These are phyloP conservation scores for Diplodus sargus DNA, from an alignment of 2,797 vertebrate species.

Conservation along the genomic window DNA sequence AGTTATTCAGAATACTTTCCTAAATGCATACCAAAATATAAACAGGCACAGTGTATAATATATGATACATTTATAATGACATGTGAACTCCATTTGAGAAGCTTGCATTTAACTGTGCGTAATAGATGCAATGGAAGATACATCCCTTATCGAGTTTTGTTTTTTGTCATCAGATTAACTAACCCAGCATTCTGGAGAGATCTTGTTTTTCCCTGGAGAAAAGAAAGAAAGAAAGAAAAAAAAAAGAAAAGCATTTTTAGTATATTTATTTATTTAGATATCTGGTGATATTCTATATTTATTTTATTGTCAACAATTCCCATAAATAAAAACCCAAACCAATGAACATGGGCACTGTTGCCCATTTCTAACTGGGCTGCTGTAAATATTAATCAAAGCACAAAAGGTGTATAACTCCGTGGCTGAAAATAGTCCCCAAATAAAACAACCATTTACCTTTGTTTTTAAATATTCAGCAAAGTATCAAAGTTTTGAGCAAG, in stretches of 20 bases:
- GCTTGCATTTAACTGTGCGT: conserved; percentile 15
- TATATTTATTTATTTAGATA: too few species aligned
- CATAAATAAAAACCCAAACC: background rate
- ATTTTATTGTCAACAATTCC: background rate
- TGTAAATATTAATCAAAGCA: background rate
- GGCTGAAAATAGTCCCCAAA: background rate
- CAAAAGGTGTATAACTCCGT: background rate
- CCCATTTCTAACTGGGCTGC: background rate
- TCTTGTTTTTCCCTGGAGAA: conserved; percentile 69
- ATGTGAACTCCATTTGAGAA: conserved; percentile 39
- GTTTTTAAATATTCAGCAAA: background rate
- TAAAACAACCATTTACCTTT: background rate
- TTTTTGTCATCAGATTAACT: conserved; percentile 21
- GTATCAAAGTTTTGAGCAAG: too few species aligned
- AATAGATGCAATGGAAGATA: conserved; percentile 13
- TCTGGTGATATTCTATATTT: background rate
- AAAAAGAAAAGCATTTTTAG: too few species aligned
- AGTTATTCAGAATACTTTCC: conserved; percentile 28
- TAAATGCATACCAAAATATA: conserved; percentile 35
- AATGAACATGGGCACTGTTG: too few species aligned
- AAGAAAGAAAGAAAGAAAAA: conserved; percentile 8
- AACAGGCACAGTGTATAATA: conserved; percentile 19
- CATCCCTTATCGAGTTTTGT: background rate
- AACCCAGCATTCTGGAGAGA: conserved; percentile 66
- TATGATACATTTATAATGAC: conserved; percentile 29